A percentile compares a stretch with the other conserved stretches of the same genome.
Evolutionary conservation across 2,888 invertebrate species (phyloP).

Genomic region (Tipula confusa): DNA sequence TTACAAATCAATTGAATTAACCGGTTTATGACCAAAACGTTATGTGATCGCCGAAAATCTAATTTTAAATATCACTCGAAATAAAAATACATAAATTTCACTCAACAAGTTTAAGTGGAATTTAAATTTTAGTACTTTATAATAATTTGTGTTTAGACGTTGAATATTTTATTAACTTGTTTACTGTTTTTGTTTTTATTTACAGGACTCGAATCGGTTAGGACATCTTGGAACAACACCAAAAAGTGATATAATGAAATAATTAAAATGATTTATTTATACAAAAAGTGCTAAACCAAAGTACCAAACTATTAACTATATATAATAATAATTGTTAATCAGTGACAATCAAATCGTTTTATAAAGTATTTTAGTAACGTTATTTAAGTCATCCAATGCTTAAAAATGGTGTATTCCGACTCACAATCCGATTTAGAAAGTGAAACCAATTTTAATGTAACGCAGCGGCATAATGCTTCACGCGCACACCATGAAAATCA

Average conservation of each 20-base stretch:
- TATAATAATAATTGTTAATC: not conserved
- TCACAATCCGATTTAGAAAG: conserved; percentile 34
- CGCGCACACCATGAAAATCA: conserved; percentile 8
- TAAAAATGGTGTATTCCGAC: conserved; percentile 34
- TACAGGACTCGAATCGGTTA: not conserved
- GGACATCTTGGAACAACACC: not conserved
- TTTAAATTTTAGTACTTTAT: too few relatives aligned
- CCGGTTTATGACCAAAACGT: too few relatives aligned
- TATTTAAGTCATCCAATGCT: not conserved
- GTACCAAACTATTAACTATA: too few relatives aligned
- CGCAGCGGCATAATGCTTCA: not conserved
- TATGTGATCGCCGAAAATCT: too few relatives aligned
- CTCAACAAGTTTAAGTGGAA: too few relatives aligned
- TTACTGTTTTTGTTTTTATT: not conserved
- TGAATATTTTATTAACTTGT: too few relatives aligned
- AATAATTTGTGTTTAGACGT: too few relatives aligned
- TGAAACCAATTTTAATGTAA: conserved; percentile 34
- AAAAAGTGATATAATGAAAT: not conserved
- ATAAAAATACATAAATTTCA: too few relatives aligned
- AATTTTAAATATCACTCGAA: too few relatives aligned
- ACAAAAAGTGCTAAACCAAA: not conserved
- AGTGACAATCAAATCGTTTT: not conserved
- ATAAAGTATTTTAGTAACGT: not conserved
- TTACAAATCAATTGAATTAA: too few relatives aligned
- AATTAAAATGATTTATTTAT: not conserved